Percentiles rank a stretch among this genome's conserved stretches.
Conservation (phyloP, 2,888 invertebrate species). For the Papilio demoleus region DNA sequence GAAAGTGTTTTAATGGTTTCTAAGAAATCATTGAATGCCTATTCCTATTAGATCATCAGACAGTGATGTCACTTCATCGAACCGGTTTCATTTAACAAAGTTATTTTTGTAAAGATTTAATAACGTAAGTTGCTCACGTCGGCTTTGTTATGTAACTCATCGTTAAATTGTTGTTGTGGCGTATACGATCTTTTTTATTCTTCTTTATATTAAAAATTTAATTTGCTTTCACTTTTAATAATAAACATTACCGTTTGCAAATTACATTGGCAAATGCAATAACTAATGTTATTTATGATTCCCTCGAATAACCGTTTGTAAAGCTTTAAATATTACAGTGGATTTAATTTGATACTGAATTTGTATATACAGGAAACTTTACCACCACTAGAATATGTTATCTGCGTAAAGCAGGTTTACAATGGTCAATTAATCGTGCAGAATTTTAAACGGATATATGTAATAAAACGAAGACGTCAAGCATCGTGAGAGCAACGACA, state of each 20-base stretch:
- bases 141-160: not conserved
- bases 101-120: slow-evolving; percentile 50
- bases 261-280: not conserved
- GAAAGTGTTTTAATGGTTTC: not conserved
- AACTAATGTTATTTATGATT: not conserved
- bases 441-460: slow-evolving; percentile 46
- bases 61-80: slow-evolving; percentile 70
- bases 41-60: slow-evolving; percentile 56
- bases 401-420: not conserved
- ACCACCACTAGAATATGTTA: not conserved
- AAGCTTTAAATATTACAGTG: not conserved
- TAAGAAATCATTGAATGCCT: not conserved
- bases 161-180: slow-evolving; percentile 37
- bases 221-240: not conserved
- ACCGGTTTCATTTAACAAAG: slow-evolving; percentile 63
- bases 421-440: slow-evolving; percentile 9
- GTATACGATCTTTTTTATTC: not conserved
- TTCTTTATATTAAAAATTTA: not conserved
- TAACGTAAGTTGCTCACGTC: slow-evolving; percentile 47
- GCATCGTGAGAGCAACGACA: slow-evolving; percentile 54
- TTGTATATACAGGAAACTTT: slow-evolving; percentile 38
- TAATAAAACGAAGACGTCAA: slow-evolving; percentile 55
- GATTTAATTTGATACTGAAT: not conserved
- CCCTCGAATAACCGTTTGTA: no score
- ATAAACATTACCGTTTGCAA: not conserved